Evolutionary conservation across 2,797 vertebrate species (phyloP).

Genomic region (Balearica regulorum): DNA sequence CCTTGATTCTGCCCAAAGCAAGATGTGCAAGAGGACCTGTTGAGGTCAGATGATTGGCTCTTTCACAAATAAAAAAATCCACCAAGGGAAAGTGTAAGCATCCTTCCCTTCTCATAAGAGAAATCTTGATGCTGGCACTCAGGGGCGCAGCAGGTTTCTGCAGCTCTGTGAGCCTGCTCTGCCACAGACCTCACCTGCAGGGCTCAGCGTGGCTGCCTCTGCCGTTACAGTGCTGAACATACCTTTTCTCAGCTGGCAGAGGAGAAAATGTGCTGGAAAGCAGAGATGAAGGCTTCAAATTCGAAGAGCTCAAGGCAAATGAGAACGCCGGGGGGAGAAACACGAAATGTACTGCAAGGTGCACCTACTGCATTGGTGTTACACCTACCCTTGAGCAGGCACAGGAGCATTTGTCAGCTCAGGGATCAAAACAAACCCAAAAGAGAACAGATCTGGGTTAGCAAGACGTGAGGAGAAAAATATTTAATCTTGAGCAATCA

Average conservation of each 20-base stretch:
- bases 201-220: neutral
- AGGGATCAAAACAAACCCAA: neutral
- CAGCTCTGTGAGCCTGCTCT: neutral
- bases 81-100: neutral
- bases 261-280: neutral
- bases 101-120: neutral
- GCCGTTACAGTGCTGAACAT: neutral
- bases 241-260: neutral
- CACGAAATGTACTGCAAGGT: accelerated
- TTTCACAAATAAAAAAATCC: neutral
- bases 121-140: neutral
- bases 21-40: neutral
- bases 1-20: neutral
- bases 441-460: neutral
- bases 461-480: neutral
- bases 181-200: accelerated
- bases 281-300: neutral
- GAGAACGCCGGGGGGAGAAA: accelerated
- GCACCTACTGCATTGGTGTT: neutral
- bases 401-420: neutral
- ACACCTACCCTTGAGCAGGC: neutral
- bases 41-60: neutral
- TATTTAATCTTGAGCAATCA: constrained; percentile 38
- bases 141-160: neutral
- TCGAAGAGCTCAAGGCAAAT: neutral